A percentile compares a stretch with the other conserved stretches of the same genome.
phyloP scores from a whole-genome alignment of 2,888 invertebrate genomes.

The Cyrtodaria siliqua region DNA sequence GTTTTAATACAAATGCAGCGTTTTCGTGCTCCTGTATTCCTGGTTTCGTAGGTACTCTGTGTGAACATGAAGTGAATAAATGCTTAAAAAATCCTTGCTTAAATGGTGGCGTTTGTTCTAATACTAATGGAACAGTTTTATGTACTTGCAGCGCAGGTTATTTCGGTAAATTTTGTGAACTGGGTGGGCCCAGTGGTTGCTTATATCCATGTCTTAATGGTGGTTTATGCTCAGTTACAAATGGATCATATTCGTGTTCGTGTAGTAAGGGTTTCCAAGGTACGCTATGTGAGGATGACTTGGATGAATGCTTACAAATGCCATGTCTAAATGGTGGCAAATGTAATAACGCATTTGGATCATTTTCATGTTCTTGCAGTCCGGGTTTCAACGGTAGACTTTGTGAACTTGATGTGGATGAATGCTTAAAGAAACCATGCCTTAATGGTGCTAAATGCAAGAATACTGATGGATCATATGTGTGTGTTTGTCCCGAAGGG shows the following conservation, averaged over 20 bases:
- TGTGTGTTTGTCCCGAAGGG: constrained; percentile 18
- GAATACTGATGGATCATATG: constrained; percentile 21
- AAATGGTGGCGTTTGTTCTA: constrained; percentile 27
- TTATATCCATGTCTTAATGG: constrained; percentile 18
- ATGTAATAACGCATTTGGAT: constrained; percentile 19
- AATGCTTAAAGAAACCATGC: constrained; percentile 27
- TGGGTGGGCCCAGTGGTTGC: constrained; percentile 24
- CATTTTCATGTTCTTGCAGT: constrained; percentile 29
- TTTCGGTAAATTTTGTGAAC: not conserved
- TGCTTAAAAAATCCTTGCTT: constrained; percentile 10
- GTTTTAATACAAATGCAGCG: constrained; percentile 12
- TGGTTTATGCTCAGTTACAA: constrained; percentile 12
- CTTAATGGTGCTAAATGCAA: constrained; percentile 16
- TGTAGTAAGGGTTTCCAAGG: constrained; percentile 26
- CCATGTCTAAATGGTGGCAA: no score
- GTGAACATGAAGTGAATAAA: constrained; percentile 27
- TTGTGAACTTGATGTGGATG: constrained; percentile 23
- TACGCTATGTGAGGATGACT: constrained; percentile 4
- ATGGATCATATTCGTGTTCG: constrained; percentile 22
- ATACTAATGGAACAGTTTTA: constrained; percentile 18
- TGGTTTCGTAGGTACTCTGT: constrained; percentile 18
- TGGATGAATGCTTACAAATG: no score
- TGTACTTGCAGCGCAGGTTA: constrained; percentile 26
- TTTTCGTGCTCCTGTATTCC: constrained; percentile 21
- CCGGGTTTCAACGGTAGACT: constrained; percentile 2